These are phyloP conservation scores for Eublepharis macularius DNA, from an alignment of 2,113 vertebrate genomes.

Conservation along the genomic window DNA sequence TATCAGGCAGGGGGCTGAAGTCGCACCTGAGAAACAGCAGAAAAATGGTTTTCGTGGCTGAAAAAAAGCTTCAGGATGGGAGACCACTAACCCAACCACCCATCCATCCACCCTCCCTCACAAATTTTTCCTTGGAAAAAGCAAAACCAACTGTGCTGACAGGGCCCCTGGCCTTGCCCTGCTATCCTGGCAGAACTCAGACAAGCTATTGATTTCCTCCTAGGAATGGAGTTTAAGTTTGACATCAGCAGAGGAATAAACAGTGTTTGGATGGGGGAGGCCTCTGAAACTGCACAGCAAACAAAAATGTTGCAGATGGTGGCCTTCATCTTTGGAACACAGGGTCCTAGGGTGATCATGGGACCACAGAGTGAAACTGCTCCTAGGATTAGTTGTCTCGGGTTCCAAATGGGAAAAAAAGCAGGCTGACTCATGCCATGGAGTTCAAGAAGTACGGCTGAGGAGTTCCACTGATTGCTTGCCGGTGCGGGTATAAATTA, in stretches of 20 bases:
- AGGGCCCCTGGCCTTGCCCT: background rate
- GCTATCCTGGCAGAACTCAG: background rate
- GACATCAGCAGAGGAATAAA: background rate
- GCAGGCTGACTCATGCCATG: background rate
- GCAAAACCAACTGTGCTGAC: slow-evolving; percentile 21
- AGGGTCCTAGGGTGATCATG: background rate
- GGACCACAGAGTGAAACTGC: background rate
- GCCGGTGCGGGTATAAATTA: background rate
- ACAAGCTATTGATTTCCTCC: background rate
- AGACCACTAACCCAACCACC: background rate
- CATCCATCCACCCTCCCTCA: background rate
- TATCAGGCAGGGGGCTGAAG: slow-evolving; percentile 96
- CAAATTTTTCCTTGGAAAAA: slow-evolving; percentile 43
- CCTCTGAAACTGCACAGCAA: background rate
- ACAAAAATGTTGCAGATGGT: background rate
- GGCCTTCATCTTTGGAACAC: background rate
- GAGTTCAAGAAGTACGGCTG: background rate
- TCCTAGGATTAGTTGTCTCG: background rate
- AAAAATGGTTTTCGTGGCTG: background rate
- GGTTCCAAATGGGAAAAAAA: background rate
- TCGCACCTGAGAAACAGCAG: slow-evolving; percentile 86
- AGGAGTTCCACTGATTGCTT: background rate
- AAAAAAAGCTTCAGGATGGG: background rate
- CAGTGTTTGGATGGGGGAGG: background rate
- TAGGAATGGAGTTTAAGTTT: background rate